A percentile compares a stretch with the other conserved stretches of the same genome.
Conservation (phyloP, 1,140 invertebrate genomes). For the Cardiocondyla obscurior region DNA sequence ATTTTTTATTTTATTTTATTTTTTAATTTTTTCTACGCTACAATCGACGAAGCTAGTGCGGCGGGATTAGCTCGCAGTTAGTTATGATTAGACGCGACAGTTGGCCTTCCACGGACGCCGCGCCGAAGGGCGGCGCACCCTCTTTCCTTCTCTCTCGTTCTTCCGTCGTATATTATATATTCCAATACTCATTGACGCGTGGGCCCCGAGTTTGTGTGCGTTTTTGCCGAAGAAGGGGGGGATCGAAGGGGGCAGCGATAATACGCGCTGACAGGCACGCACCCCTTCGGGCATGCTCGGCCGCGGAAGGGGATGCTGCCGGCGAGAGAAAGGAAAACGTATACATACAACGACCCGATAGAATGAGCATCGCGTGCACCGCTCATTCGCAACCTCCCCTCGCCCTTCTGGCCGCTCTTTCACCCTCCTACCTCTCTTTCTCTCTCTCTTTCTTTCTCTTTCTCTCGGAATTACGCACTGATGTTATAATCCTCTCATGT, state of each 20-base stretch:
- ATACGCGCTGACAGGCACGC: slow-evolving; percentile 81
- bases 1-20: too few species aligned
- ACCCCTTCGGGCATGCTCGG: slow-evolving; percentile 72
- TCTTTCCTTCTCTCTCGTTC: not conserved
- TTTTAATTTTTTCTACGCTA: not conserved
- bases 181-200: slow-evolving; percentile 62
- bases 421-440: not conserved
- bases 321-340: slow-evolving; percentile 69
- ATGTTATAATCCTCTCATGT: slow-evolving; percentile 85
- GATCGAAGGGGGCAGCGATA: slow-evolving; percentile 75
- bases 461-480: slow-evolving; percentile 79
- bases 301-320: slow-evolving; percentile 59
- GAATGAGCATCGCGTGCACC: slow-evolving; percentile 75
- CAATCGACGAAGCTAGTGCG: slow-evolving; percentile 3
- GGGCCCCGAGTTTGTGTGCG: slow-evolving; percentile 45
- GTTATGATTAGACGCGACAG: slow-evolving; percentile 83
- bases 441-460: not conserved
- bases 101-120: slow-evolving; percentile 72
- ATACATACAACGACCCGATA: slow-evolving; percentile 74
- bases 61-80: slow-evolving; percentile 76
- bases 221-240: slow-evolving; percentile 14
- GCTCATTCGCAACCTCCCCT: slow-evolving; percentile 26
- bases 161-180: slow-evolving; percentile 63
- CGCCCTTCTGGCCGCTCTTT: not conserved
- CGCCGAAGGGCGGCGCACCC: slow-evolving; percentile 21